Conservation (phyloP, 30 jellyfish, hydroid and myxozoan species). For the Pseudorhiza aurosa region DNA sequence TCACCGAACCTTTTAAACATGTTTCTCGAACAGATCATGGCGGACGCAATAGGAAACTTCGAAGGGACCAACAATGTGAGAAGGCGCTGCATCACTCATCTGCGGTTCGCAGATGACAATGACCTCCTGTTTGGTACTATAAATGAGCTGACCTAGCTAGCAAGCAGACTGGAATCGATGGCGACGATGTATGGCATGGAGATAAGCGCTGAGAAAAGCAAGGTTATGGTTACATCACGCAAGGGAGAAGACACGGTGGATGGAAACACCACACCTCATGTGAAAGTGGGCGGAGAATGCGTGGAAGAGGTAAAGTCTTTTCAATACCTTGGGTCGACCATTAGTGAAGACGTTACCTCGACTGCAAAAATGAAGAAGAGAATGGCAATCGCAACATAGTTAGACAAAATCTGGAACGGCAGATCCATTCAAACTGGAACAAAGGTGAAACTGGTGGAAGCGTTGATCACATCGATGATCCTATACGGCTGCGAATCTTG, state of each 20-base stretch:
- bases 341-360: neutral
- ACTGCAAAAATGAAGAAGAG: neutral
- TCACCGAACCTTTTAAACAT: too few relatives aligned
- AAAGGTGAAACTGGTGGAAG: neutral
- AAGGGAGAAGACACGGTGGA: too few relatives aligned
- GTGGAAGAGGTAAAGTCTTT: neutral
- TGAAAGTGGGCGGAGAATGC: neutral
- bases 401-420: neutral
- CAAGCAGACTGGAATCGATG: neutral
- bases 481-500: conserved; percentile 3
- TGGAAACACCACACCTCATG: neutral
- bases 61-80: neutral
- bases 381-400: conserved; percentile 7
- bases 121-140: neutral
- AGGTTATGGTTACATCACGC: neutral
- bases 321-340: neutral
- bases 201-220: conserved; percentile 8
- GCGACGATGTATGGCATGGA: conserved; percentile 1
- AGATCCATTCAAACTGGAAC: neutral
- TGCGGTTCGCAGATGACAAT: conserved; percentile 14
- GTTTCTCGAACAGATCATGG: too few relatives aligned
- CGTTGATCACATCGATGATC: neutral
- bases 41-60: too few relatives aligned
- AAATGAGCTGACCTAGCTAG: conserved; percentile 3
- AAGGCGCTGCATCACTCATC: neutral